phyloP scores from a whole-genome alignment of 2,797 vertebrate species.

The Perodicticus potto region DNA sequence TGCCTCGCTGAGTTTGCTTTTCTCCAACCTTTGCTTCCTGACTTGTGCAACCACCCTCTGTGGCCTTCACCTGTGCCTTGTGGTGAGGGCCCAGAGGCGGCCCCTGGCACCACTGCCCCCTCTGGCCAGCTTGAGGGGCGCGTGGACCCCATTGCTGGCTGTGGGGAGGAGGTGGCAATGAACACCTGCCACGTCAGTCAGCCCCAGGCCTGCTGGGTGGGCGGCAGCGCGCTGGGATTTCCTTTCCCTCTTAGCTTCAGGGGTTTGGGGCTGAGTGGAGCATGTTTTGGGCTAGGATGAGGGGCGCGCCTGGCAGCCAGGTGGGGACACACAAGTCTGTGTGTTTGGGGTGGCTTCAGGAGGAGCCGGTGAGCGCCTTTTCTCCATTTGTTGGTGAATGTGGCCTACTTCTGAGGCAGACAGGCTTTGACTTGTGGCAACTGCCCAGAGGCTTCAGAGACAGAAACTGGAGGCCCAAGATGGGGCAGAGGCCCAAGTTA shows the following conservation, averaged over 20 bases:
- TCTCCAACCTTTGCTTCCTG: conserved; percentile 56
- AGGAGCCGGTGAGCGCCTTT: not conserved
- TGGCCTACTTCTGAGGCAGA: not conserved
- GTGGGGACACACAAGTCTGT: not conserved
- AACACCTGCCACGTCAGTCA: not conserved
- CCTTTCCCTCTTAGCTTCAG: not conserved
- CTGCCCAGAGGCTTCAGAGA: not conserved
- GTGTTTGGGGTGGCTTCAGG: not conserved
- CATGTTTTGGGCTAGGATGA: not conserved
- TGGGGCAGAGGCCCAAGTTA: fast-evolving
- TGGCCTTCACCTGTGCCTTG: not conserved
- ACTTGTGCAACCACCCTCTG: not conserved
- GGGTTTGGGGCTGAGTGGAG: not conserved
- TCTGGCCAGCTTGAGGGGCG: not conserved
- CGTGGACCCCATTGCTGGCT: not conserved
- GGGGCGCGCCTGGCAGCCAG: not conserved
- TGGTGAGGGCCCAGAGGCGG: not conserved
- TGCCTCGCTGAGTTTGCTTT: not conserved
- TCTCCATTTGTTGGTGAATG: not conserved
- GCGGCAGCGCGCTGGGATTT: not conserved
- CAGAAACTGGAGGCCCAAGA: fast-evolving
- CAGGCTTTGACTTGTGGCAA: not conserved
- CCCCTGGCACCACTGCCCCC: fast-evolving
- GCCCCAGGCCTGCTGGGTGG: not conserved
- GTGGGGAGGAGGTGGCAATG: not conserved